A percentile compares a stretch with the other conserved stretches of the same genome.
Evolutionary conservation across 1,140 invertebrate genomes (phyloP).

Genomic region (Sycobia sp.): DNA sequence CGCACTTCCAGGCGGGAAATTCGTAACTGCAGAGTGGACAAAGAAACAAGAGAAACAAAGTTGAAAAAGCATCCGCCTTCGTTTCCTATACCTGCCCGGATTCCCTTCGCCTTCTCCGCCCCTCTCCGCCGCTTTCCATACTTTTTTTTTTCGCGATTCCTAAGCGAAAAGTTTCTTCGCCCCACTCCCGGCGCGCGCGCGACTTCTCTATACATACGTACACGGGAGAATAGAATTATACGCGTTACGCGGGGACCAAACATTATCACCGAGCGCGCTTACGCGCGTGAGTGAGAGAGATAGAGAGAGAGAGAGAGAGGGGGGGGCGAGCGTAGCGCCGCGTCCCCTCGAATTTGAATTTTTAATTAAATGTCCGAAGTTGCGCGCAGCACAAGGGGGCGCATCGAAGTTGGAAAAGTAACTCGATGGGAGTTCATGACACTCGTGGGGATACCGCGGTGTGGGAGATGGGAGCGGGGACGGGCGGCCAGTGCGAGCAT

Average conservation of each 20-base stretch:
- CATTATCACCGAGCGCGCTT: too few species aligned
- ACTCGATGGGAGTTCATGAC: background rate
- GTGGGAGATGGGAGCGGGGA: too few species aligned
- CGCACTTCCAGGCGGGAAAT: too few species aligned
- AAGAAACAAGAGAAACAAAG: background rate
- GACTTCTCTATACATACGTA: background rate
- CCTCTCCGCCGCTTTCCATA: background rate
- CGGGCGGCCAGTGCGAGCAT: background rate
- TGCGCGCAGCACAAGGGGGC: too few species aligned
- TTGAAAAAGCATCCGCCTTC: background rate
- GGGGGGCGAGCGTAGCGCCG: too few species aligned
- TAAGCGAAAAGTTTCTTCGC: conserved; percentile 10
- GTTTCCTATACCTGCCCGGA: too few species aligned
- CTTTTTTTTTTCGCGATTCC: background rate
- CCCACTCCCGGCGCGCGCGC: background rate
- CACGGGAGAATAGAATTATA: conserved; percentile 2
- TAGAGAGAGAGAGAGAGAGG: too few species aligned
- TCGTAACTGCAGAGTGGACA: too few species aligned
- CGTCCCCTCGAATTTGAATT: conserved; percentile 24
- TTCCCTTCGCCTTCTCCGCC: too few species aligned
- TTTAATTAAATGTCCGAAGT: conserved; percentile 24
- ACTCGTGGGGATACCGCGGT: conserved; percentile 11
- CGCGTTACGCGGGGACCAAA: background rate
- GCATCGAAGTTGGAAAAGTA: conserved; percentile 11
- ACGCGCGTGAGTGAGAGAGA: too few species aligned